Evolutionary conservation across 2,797 vertebrate genomes (phyloP), one percentile per base, ranked within the genome.

Genomic region (Erithacus rubecula): DNA sequence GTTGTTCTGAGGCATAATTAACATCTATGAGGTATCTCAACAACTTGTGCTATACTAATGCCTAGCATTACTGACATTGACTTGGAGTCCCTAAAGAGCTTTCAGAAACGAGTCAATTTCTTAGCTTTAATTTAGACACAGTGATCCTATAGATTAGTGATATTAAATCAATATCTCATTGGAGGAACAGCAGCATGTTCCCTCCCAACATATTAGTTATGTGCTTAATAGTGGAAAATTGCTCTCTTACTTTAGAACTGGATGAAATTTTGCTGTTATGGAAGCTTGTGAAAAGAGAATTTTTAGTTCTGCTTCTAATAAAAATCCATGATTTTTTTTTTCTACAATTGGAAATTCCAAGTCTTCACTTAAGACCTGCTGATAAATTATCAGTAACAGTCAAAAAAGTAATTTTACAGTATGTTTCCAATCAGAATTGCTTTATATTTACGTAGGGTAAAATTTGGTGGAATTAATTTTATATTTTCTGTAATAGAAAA

Each of bases 111-210:
- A 70, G 24, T 79, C 32, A 80, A 2, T 86, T n/a, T 89, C 59
- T 86, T 47, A 81, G 16, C 29, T 79, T 90, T 80, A 82, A 82
- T 91, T 79, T 90, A 90, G 59, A 87, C 44, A 52, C 26, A 6
- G 34, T 59, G 37, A 86, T 86, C 65, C 43, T 65, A 39, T 56
- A 83, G 65, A 76, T 76, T 83, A 79, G 32, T 70, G 41, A 78
- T 91, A 75, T 59, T 93, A 86, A 91, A 95, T 89, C 71, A 94
- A 59, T 90, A 88, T 62, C 69, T 69, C 29, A 62, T 63, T 91
- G 76, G 39, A 89, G 27, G 43, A 93, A 83, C 20, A 85, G 24
- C 30, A 79, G 17, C 36, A 27, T 41, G 16, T 78, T 93, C 27
- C 84, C 44, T 82, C 56, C 34, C 52, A 87, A 26, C 6, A 21